Evolutionary conservation across 2,113 vertebrate genomes (phyloP).

Genomic region (Corythoichthys intestinalis): DNA sequence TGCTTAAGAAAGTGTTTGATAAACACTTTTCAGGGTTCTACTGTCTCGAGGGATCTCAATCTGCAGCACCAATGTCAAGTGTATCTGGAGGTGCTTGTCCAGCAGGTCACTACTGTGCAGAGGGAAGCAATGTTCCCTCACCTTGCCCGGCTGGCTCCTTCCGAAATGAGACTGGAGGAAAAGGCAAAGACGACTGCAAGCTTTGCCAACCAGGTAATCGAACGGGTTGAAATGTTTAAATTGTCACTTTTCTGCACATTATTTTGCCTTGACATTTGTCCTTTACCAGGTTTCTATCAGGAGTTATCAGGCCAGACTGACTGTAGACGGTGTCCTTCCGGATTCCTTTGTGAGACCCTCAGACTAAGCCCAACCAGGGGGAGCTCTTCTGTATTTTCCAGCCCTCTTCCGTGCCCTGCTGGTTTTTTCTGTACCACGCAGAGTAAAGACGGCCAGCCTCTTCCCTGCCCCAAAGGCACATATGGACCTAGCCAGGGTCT

Average conservation of each 20-base stretch:
- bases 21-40: constrained; percentile 62
- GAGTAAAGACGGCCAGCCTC: constrained; percentile 33
- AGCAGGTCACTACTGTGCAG: constrained; percentile 80
- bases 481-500: constrained; percentile 66
- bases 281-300: constrained; percentile 73
- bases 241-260: neutral
- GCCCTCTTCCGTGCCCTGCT: constrained; percentile 68
- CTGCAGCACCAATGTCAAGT: constrained; percentile 55
- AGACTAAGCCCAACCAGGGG: constrained; percentile 42
- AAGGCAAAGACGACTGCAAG: constrained; percentile 62
- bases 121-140: constrained; percentile 58
- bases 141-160: constrained; percentile 70
- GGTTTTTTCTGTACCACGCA: constrained; percentile 69
- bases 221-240: neutral
- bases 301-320: constrained; percentile 65
- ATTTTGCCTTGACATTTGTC: neutral
- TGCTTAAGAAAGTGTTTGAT: neutral
- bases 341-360: constrained; percentile 65
- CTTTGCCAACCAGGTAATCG: constrained; percentile 67
- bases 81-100: constrained; percentile 73
- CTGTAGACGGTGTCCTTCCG: constrained; percentile 72
- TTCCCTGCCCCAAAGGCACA: constrained; percentile 75
- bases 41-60: constrained; percentile 70
- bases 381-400: constrained; percentile 39
- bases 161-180: constrained; percentile 57